phyloP scores from a whole-genome alignment of 1,140 invertebrate species.

The Drosophila mojavensis region DNA sequence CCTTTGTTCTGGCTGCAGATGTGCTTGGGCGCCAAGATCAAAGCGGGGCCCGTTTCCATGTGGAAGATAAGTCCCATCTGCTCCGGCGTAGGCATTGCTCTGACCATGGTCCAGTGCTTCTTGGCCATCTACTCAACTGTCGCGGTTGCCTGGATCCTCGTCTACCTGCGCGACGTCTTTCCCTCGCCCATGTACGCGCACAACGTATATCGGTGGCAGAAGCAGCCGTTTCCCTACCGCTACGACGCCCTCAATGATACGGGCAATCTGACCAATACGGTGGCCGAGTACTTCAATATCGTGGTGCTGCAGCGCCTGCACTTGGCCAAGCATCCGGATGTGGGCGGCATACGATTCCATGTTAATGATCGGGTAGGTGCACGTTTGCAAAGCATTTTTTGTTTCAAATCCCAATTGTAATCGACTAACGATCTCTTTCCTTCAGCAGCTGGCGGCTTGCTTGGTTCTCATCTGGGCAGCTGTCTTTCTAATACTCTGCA shows the following conservation, averaged over 20 bases:
- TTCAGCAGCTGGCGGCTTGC: conserved; percentile 92
- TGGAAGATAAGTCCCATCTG: conserved; percentile 96
- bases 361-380: conserved; percentile 79
- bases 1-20: conserved; percentile 93
- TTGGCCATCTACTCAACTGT: conserved; percentile 94
- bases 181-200: conserved; percentile 89
- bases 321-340: conserved; percentile 85
- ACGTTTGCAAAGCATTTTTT: neutral
- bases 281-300: conserved; percentile 93
- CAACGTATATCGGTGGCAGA: conserved; percentile 91
- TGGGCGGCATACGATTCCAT: conserved; percentile 64
- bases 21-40: conserved; percentile 92
- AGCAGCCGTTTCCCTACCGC: conserved; percentile 88
- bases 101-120: conserved; percentile 91
- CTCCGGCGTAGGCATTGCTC: conserved; percentile 93
- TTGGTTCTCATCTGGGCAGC: conserved; percentile 95
- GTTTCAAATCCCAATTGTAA: neutral
- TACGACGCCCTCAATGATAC: conserved; percentile 73
- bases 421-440: conserved; percentile 28
- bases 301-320: conserved; percentile 90
- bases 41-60: conserved; percentile 94
- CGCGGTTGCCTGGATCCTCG: conserved; percentile 94
- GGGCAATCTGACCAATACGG: conserved; percentile 89
- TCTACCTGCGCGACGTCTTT: conserved; percentile 95
- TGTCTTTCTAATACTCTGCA: conserved; percentile 94